A percentile compares a stretch with the other conserved stretches of the same genome.
Conservation (phyloP, 2,888 invertebrate species). For the Odontomyia ornata region DNA sequence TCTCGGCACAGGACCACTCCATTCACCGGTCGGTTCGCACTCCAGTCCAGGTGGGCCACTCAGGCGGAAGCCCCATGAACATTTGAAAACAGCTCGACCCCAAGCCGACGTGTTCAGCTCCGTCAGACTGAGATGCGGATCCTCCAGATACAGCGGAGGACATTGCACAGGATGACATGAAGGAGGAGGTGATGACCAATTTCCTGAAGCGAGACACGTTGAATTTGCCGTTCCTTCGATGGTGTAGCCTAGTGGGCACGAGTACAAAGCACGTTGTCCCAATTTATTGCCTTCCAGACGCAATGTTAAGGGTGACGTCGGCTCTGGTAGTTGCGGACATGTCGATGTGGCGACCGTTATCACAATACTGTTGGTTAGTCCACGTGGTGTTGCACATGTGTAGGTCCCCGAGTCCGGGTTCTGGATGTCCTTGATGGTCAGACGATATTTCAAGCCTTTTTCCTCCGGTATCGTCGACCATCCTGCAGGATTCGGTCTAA, state of each 20-base stretch:
- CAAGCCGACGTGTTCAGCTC: conserved; percentile 85
- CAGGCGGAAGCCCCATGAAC: conserved; percentile 84
- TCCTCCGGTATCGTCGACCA: conserved; percentile 67
- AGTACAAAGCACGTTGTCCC: conserved; percentile 73
- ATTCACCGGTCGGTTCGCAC: conserved; percentile 80
- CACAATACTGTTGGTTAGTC: conserved; percentile 70
- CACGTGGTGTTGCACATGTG: conserved; percentile 84
- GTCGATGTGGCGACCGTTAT: conserved; percentile 75
- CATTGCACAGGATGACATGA: conserved; percentile 82
- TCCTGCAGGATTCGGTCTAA: conserved; percentile 55
- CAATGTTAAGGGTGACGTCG: conserved; percentile 72
- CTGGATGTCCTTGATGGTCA: conserved; percentile 83
- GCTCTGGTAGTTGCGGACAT: conserved; percentile 71
- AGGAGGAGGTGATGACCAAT: conserved; percentile 80
- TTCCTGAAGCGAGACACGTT: conserved; percentile 84
- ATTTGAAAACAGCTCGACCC: conserved; percentile 81
- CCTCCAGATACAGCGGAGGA: conserved; percentile 73
- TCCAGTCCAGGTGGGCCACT: conserved; percentile 80
- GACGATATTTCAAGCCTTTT: conserved; percentile 80
- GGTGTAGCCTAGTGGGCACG: conserved; percentile 81
- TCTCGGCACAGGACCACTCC: conserved; percentile 80
- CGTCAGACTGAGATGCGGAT: conserved; percentile 77
- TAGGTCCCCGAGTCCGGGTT: conserved; percentile 84
- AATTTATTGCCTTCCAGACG: conserved; percentile 80
- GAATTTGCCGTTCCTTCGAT: conserved; percentile 80